Evolutionary conservation across 2,113 vertebrate genomes (phyloP).

Genomic region (Spea multiplicata): DNA sequence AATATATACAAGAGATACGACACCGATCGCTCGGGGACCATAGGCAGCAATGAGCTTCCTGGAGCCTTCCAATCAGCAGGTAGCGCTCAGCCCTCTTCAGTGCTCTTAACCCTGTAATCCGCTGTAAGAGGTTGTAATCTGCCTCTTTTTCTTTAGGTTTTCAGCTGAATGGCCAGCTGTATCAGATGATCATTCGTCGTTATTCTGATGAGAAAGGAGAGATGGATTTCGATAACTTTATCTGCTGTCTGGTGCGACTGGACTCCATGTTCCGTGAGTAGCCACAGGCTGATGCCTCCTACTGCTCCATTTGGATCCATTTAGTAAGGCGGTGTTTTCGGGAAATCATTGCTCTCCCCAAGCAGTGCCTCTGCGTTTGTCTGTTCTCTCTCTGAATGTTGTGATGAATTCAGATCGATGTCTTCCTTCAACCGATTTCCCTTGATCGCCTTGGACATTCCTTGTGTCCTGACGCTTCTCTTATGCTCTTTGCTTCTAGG

Average conservation of each 20-base stretch:
- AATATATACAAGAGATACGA: conserved; percentile 74
- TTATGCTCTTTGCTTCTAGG: conserved; percentile 59
- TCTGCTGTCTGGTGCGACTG: conserved; percentile 86
- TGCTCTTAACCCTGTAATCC: too few relatives aligned
- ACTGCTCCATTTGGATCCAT: too few relatives aligned
- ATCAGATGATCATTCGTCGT: conserved; percentile 77
- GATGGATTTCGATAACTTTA: conserved; percentile 92
- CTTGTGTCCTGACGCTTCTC: too few relatives aligned
- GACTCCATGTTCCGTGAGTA: conserved; percentile 91
- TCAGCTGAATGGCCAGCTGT: conserved; percentile 74
- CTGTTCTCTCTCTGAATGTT: too few relatives aligned
- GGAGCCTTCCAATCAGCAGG: conserved; percentile 78
- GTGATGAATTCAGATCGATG: too few relatives aligned
- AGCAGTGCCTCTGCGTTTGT: background rate
- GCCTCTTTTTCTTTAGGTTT: conserved; percentile 66
- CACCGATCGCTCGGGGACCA: conserved; percentile 71
- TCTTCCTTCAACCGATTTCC: too few relatives aligned
- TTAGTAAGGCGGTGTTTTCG: too few relatives aligned
- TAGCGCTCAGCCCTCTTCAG: conserved; percentile 45
- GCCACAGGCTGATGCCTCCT: background rate
- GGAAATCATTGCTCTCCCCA: too few relatives aligned
- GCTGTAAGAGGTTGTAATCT: too few relatives aligned
- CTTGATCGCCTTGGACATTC: too few relatives aligned
- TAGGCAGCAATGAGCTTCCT: conserved; percentile 73
- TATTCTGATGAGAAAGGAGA: conserved; percentile 80